Base-by-base conservation (phyloP, 2,113 vertebrate genomes). In the Patagioenas fasciata region DNA sequence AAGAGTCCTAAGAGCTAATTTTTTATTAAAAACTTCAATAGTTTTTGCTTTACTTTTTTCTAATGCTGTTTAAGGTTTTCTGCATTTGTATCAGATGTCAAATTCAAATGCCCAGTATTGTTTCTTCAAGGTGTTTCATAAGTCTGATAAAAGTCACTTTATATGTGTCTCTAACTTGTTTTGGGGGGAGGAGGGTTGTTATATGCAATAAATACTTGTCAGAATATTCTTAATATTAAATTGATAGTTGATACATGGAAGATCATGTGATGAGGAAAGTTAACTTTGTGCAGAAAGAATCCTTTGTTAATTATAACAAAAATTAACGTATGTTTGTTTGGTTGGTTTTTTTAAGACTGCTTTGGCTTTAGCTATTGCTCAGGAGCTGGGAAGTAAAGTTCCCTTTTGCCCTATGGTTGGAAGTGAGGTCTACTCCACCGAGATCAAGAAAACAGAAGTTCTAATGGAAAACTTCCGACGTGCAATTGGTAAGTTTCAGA, bases 371-470 rank as follows among this genome's bases (percentile, higher is more conserved):
- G 99, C 99, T 53, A 98, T 99, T 96, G 99, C 99, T 65, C 99
- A 99, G 95, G 99, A 99, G 73, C 95, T 99, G 96, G 99, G 99
- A 44, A 99, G 99, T 95, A 99, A 99, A 95, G 99, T 99, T 69
- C 99, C 99, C 5, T 99, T 99, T 96, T 99, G 99, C 92, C 99
- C 99, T 6, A 99, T 99, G 99, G 99, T 99, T 78, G 99, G 99
- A 83, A 99, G 99, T 66, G 99, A 99, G 86, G 99, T 99, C 23
- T 99, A 99, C 97, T 99, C 99, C 5, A 98, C 99, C 1, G 99
- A 99, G 97, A 99, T 99, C 82, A 99, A 99, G 98, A 99, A 99
- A 96, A 99, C 99, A 1, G 99, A 99, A 97, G 99, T 99, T 61
- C 97, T 99, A 28, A 99, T 99, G 99, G 99, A 99, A 98, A 99